These are phyloP conservation scores for Fistularia commersonii DNA, from an alignment of 2,797 vertebrate species.

Conservation along the genomic window DNA sequence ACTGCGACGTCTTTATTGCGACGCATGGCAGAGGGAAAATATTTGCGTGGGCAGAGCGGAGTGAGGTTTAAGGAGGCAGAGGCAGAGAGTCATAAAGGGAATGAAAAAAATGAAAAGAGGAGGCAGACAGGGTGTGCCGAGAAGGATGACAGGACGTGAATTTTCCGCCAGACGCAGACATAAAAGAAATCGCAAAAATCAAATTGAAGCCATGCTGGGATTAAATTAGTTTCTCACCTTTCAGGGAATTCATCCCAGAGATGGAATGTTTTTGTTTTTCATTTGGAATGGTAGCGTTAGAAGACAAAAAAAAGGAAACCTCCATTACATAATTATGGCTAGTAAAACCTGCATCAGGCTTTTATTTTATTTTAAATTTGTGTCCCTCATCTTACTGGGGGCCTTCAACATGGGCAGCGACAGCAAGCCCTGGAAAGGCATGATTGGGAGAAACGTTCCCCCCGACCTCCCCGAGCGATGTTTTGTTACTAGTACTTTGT, in stretches of 20 bases:
- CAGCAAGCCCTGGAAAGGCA: too few relatives aligned
- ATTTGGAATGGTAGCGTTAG: too few relatives aligned
- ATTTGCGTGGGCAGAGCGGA: slow-evolving; percentile 11
- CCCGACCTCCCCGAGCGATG: too few relatives aligned
- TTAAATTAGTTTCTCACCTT: slow-evolving; percentile 2
- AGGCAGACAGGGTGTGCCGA: slow-evolving; percentile 12
- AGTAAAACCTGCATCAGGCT: too few relatives aligned
- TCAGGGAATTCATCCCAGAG: slow-evolving; percentile 1
- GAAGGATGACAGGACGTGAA: slow-evolving; percentile 19
- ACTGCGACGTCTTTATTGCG: slow-evolving; percentile 8
- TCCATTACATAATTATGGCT: too few relatives aligned
- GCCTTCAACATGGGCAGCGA: too few relatives aligned
- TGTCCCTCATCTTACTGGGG: too few relatives aligned
- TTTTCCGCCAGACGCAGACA: slow-evolving; percentile 11
- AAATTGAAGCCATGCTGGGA: slow-evolving; percentile 5
- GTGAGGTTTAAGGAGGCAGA: slow-evolving; percentile 8
- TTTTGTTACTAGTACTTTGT: too few relatives aligned
- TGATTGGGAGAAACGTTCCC: too few relatives aligned
- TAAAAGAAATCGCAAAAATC: slow-evolving; percentile 11
- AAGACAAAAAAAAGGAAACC: too few relatives aligned
- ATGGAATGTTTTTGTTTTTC: neutral
- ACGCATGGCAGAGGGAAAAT: slow-evolving; percentile 9
- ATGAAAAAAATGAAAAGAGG: slow-evolving; percentile 10
- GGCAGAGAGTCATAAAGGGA: slow-evolving; percentile 15
- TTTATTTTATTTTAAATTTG: too few relatives aligned